These are phyloP conservation scores for Lepidonotus clava DNA, from an alignment of 2,888 invertebrate genomes.

Conservation along the genomic window DNA sequence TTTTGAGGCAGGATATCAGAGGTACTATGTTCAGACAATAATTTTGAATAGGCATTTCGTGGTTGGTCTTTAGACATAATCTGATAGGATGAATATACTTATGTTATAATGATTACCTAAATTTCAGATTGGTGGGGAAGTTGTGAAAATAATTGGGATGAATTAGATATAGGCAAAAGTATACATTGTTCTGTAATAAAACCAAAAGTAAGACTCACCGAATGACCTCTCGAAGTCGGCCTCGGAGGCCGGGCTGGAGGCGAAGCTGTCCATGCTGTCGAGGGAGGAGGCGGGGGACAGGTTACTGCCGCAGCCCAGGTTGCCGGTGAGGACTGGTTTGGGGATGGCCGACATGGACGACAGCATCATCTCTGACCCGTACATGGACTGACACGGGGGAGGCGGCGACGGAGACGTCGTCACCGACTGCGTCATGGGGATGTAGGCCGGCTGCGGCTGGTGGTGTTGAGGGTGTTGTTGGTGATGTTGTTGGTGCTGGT, in stretches of 20 bases:
- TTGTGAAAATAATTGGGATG: background rate
- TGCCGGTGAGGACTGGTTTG: slow-evolving; percentile 38
- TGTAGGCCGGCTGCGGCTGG: slow-evolving; percentile 24
- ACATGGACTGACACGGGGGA: slow-evolving; percentile 15
- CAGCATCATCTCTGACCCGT: background rate
- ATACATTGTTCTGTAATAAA: background rate
- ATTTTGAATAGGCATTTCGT: no score
- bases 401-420: background rate
- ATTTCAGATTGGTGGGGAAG: no score
- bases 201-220: background rate
- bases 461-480: slow-evolving; percentile 34
- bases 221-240: slow-evolving; percentile 20
- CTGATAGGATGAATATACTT: no score
- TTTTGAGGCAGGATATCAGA: no score
- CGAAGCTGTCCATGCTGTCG: slow-evolving; percentile 46
- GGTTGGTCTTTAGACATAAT: no score
- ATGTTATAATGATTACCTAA: no score
- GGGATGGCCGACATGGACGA: slow-evolving; percentile 21
- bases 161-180: background rate
- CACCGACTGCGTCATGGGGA: slow-evolving; percentile 14
- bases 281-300: slow-evolving; percentile 28
- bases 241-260: background rate
- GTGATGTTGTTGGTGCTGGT: slow-evolving; percentile 15
- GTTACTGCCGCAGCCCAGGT: background rate
- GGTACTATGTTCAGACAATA: no score